Evolutionary conservation across 2,113 vertebrate species (phyloP), one percentile per base, ranked within the genome.

Genomic region (Perca fluviatilis): DNA sequence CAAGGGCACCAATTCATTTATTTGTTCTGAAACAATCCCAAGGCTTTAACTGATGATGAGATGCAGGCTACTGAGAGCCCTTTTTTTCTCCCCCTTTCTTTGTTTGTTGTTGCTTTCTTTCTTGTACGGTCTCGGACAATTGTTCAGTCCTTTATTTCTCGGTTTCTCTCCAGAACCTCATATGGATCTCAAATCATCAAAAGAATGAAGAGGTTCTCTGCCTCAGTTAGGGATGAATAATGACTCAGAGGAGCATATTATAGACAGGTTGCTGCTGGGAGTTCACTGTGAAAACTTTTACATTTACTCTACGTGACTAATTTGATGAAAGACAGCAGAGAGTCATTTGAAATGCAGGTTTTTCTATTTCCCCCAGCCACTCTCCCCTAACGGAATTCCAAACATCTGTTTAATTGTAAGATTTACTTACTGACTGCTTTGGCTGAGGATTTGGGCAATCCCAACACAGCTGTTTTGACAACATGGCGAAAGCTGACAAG

Each of bases 171-270:
- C 30, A n/a, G 54, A 77, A 68, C 61, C 64, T 79, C 61, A 67
- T 78, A 66, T 74, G 64, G 50, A 58, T 79, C 57, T 80, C 74
- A 77, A n/a, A 87, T 79, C 33, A 43, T 87, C 61, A 82, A 88
- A 83, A 86, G 77, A 88, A 56, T 67, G 5, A 74, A 51, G 33
- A 71, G 64, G 43, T 73, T 76, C 69, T 84, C 56, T 83, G 57
- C 60, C 27, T 80, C 70, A 69, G 33, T 90, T 87, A 79, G 65
- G n/a, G 74, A 25, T 63, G 57, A 60, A 79, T 27, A 72, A 73
- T 56, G 57, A 80, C 46, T 80, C 33, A 54, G 57, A 47, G 16
- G 30, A 60, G 46, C 57, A 62, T 33, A 66, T 67, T 82, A 72
- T 46, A 27, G 46, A 74, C 65, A 40, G 43, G 16, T 27, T 65